These are phyloP conservation scores for Ectropis crepuscularia DNA, from an alignment of 2,888 invertebrate species.

Conservation along the genomic window DNA sequence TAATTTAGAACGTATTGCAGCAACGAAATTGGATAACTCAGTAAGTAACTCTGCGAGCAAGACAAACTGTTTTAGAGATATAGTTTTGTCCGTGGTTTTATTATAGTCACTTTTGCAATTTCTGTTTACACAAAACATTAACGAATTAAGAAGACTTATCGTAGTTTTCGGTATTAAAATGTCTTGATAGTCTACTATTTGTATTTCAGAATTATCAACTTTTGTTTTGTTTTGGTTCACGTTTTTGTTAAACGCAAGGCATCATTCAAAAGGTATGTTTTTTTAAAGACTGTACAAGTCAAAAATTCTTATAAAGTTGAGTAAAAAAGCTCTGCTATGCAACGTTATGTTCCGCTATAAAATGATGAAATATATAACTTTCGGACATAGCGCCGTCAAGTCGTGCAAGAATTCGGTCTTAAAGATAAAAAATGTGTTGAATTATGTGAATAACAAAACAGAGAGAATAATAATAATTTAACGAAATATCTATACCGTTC, in stretches of 20 bases:
- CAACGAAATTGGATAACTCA: constrained; percentile 48
- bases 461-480: constrained; percentile 52
- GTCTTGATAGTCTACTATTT: neutral
- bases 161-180: constrained; percentile 14
- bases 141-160: constrained; percentile 15
- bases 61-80: constrained; percentile 39
- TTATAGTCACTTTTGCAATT: constrained; percentile 22
- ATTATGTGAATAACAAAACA: constrained; percentile 57
- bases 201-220: too few relatives aligned
- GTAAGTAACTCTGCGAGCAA: constrained; percentile 40
- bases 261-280: too few relatives aligned
- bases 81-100: constrained; percentile 28
- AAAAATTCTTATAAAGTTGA: neutral
- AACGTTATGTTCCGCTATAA: constrained; percentile 35
- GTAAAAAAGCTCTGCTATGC: constrained; percentile 23
- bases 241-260: too few relatives aligned
- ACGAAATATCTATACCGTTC: constrained; percentile 58
- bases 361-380: constrained; percentile 45
- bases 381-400: constrained; percentile 47
- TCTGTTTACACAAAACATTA: constrained; percentile 24
- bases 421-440: constrained; percentile 47
- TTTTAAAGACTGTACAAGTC: too few relatives aligned
- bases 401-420: constrained; percentile 44
- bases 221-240: too few relatives aligned
- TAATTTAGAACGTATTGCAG: constrained; percentile 42